A percentile compares a stretch with the other conserved stretches of the same genome.
Evolutionary conservation across 2,888 invertebrate species (phyloP).

Genomic region (Tolmerus cingulatus): DNA sequence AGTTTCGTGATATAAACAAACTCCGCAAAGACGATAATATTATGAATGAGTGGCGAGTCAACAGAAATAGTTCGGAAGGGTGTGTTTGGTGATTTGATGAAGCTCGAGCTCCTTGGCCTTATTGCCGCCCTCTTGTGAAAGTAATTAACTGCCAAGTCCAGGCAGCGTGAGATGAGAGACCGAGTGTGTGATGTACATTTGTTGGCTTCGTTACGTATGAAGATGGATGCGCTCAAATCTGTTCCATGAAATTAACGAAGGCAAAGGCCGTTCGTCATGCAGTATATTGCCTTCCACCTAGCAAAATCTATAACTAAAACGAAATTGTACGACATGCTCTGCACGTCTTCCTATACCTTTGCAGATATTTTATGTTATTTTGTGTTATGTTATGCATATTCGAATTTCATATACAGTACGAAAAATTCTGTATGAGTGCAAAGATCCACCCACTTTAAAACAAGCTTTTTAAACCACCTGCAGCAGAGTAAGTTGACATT

Average conservation of each 20-base stretch:
- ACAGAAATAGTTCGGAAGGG: neutral
- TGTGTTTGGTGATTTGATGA: neutral
- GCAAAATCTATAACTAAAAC: neutral
- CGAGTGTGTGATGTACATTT: neutral
- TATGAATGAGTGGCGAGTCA: neutral
- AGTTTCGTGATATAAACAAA: neutral
- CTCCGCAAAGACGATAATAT: neutral
- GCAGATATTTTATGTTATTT: neutral
- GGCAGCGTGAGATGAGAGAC: neutral
- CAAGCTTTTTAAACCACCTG: neutral
- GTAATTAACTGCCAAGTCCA: neutral
- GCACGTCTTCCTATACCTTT: neutral
- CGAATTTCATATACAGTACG: neutral
- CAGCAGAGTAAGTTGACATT: neutral
- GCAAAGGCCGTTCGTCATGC: neutral
- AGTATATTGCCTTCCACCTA: neutral
- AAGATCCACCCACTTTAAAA: neutral
- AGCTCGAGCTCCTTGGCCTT: neutral
- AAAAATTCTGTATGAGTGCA: neutral
- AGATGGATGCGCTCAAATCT: neutral
- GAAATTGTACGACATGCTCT: neutral
- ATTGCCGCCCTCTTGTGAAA: neutral
- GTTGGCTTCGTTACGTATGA: neutral
- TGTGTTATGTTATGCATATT: neutral
- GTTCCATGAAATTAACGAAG: neutral